phyloP scores from a whole-genome alignment of 2,797 vertebrate species.

The Rhincodon typus region DNA sequence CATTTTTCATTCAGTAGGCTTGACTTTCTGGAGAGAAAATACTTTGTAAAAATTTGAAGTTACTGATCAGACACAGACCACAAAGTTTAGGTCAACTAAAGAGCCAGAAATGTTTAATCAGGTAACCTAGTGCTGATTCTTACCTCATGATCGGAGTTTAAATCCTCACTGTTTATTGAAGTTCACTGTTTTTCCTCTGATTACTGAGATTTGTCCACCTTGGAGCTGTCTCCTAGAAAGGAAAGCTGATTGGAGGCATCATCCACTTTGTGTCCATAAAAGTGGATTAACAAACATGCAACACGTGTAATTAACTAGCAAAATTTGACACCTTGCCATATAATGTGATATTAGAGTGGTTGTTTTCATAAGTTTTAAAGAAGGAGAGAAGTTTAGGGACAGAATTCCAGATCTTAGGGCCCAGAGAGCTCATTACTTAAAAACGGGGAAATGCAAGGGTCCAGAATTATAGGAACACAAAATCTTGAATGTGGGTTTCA shows the following conservation, averaged over 20 bases:
- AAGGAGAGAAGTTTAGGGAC: not conserved
- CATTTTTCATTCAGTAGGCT: slow-evolving; percentile 1
- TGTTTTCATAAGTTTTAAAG: not conserved
- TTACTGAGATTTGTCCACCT: not conserved
- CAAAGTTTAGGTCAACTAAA: not conserved
- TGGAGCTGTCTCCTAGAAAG: not conserved
- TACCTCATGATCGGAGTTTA: not conserved
- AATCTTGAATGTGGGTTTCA: not conserved
- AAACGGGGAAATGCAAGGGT: not conserved
- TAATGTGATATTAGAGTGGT: not conserved
- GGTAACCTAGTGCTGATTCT: not conserved
- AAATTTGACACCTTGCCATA: not conserved
- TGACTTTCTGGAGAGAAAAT: not conserved
- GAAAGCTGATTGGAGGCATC: not conserved
- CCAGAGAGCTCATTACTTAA: no score
- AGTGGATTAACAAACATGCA: not conserved
- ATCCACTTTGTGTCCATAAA: not conserved
- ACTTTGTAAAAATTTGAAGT: not conserved
- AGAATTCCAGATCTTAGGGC: not conserved
- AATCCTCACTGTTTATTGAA: not conserved
- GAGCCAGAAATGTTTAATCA: not conserved
- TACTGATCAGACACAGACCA: not conserved
- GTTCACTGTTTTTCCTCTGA: not conserved
- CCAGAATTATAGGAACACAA: not conserved
- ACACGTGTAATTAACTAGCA: not conserved